Evolutionary conservation across 2,113 vertebrate species (phyloP).

Genomic region (Tauraco erythrolophus): DNA sequence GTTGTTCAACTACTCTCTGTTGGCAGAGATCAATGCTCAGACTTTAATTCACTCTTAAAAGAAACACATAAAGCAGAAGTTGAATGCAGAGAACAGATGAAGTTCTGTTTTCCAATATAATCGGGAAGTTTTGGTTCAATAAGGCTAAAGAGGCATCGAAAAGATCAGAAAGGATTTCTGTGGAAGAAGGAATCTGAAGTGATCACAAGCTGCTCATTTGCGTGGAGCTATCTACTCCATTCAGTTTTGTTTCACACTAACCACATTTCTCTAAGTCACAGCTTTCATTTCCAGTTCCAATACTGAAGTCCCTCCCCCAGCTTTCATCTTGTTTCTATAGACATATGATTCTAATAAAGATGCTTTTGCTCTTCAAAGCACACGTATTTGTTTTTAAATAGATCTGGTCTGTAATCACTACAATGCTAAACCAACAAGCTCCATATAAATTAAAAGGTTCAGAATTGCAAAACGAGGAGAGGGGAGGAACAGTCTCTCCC

Average conservation of each 20-base stretch:
- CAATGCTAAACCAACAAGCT: background rate
- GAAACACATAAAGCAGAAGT: background rate
- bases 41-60: background rate
- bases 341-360: background rate
- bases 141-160: background rate
- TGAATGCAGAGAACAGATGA: background rate
- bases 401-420: background rate
- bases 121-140: background rate
- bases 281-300: background rate
- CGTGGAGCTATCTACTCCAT: background rate
- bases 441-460: background rate
- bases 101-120: background rate
- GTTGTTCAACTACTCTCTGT: background rate
- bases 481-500: background rate
- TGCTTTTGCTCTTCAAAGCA: background rate
- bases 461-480: background rate
- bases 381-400: background rate
- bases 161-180: background rate
- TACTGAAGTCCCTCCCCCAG: background rate
- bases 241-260: background rate
- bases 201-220: background rate
- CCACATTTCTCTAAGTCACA: background rate
- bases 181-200: background rate
- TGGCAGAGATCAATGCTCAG: background rate
- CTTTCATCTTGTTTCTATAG: background rate